Evolutionary conservation across 2,113 vertebrate species (phyloP), one percentile per base, ranked within the genome.

Genomic region (Lophochroa leadbeateri): DNA sequence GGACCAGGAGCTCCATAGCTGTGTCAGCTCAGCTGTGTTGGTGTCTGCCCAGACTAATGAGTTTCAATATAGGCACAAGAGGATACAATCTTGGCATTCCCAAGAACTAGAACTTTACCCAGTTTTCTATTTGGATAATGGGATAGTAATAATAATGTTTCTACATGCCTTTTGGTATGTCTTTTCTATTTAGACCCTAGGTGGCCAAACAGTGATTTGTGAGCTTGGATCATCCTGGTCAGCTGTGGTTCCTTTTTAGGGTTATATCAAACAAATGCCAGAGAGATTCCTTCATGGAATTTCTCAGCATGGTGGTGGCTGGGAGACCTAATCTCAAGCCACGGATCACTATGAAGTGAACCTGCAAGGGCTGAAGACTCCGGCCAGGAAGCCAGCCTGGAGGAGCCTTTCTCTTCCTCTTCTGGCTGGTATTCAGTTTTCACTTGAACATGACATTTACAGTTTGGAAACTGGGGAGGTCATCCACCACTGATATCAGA

Each of bases 131-230:
- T 63, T 63, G 28, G 5, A 31, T 8, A 63, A 31, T 41, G 17
- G 37, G 12, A 25, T 13, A 43, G 24, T 33, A 61, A 78, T 28
- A 1, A 35, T 44, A 28, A 13, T 24, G 80, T 68, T 82, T 76
- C 28, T 49, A 13, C 7, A 5, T 58, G 23, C 0, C 1, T 79
- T 77, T 41, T 75, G 9, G 2, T 27, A 29, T 1, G 1, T 43
- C 11, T 75, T 78, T 69, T 69, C 25, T 78, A 2, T 65, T 74
- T 55, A 90, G 37, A 82, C 7, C 5, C 41, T 39, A 37, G 6
- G 8, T 63, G 23, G 8, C 17, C 27, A 67, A 82, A 52, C 1
- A 41, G 8, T 37, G 29, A 1, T 15, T 57, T 44, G 10, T 58
- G 31, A 18, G 10, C 27, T 71, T 0, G 0, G 29, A 67, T 61